Evolutionary conservation across 2,113 vertebrate species (phyloP).

Genomic region (Ondatra zibethicus): DNA sequence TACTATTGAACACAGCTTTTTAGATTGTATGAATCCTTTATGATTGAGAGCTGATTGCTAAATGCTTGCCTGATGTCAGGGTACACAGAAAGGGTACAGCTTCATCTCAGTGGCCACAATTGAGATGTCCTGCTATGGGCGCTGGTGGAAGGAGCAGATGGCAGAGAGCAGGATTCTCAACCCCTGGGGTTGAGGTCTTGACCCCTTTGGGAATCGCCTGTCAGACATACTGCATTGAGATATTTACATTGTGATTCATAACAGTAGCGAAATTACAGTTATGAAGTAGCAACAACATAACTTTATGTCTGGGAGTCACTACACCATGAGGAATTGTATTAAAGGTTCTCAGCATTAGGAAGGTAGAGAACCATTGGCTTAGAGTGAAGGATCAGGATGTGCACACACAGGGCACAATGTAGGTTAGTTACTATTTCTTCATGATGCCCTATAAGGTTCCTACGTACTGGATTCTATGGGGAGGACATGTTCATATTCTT

Average conservation of each 20-base stretch:
- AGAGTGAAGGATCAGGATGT: neutral
- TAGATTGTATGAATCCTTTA: neutral
- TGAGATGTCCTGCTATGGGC: neutral
- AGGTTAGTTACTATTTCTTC: neutral
- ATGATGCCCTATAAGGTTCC: neutral
- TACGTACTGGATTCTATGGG: neutral
- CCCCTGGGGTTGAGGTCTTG: neutral
- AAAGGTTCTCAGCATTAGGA: neutral
- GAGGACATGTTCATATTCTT: neutral
- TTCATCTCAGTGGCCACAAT: neutral
- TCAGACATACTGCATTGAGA: neutral
- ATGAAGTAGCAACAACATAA: neutral
- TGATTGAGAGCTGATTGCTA: neutral
- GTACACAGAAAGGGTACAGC: neutral
- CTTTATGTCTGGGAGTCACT: neutral
- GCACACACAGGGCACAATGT: fast-evolving
- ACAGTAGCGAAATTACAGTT: neutral
- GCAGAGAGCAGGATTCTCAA: neutral
- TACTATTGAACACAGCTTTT: neutral
- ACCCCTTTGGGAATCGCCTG: neutral
- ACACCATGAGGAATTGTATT: neutral
- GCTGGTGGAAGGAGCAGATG: conserved; percentile 56
- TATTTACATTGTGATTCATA: neutral
- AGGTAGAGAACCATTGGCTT: neutral
- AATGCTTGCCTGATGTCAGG: neutral